These are phyloP conservation scores for Pandemis corylana DNA, from an alignment of 2,888 invertebrate species.

Conservation along the genomic window DNA sequence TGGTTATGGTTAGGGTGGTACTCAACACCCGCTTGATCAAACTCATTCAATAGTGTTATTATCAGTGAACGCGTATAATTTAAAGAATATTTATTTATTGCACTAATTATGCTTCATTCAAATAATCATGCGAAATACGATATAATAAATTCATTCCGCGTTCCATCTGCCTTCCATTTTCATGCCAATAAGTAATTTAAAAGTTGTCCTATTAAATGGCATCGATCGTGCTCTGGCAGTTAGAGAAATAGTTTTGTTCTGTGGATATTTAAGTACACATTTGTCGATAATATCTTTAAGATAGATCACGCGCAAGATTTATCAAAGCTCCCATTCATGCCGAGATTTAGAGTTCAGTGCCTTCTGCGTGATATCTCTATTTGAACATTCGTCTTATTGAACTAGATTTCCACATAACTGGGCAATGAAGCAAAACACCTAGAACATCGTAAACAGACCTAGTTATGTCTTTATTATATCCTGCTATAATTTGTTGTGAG, in stretches of 20 bases:
- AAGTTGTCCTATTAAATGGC: constrained; percentile 7
- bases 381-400: constrained; percentile 19
- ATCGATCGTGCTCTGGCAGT: constrained; percentile 10
- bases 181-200: constrained; percentile 3
- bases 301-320: not conserved
- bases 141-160: constrained; percentile 26
- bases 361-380: constrained; percentile 25
- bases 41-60: not conserved
- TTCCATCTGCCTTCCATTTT: constrained; percentile 18
- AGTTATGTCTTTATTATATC: constrained; percentile 57
- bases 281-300: constrained; percentile 1
- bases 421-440: constrained; percentile 46
- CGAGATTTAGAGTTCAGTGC: constrained; percentile 19
- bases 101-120: not conserved
- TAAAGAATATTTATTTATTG: constrained; percentile 1
- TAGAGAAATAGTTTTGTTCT: constrained; percentile 6
- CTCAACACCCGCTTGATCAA: not conserved
- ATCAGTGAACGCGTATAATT: not conserved
- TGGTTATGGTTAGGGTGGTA: too few relatives aligned
- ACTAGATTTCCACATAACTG: constrained; percentile 20
- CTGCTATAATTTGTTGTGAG: constrained; percentile 53
- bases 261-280: not conserved
- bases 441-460: constrained; percentile 49
- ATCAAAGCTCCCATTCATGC: constrained; percentile 16
- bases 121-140: constrained; percentile 19